Evolutionary conservation across 2,113 vertebrate species (phyloP).

Genomic region (Melospiza melodia): DNA sequence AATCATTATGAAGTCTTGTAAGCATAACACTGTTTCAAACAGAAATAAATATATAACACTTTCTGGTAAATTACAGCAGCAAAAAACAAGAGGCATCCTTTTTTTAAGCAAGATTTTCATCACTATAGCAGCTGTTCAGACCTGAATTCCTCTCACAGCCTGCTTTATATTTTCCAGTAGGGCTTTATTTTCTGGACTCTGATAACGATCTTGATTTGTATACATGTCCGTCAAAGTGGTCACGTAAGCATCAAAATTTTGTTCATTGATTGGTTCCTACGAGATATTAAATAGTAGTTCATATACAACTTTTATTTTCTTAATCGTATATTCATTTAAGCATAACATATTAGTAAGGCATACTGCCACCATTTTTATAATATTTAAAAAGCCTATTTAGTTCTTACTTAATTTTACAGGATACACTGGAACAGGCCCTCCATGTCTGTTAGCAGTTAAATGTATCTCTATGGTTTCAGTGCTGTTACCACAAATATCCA

Average conservation of each 20-base stretch:
- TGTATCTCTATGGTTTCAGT: slow-evolving; percentile 71
- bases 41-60: slow-evolving; percentile 92
- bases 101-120: slow-evolving; percentile 78
- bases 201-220: slow-evolving; percentile 97
- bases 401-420: slow-evolving; percentile 66
- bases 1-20: slow-evolving; percentile 87
- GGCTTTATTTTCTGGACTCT: slow-evolving; percentile 98
- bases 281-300: slow-evolving; percentile 84
- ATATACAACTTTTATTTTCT: slow-evolving; percentile 80
- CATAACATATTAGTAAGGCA: slow-evolving; percentile 72
- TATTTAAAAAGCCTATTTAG: slow-evolving; percentile 61
- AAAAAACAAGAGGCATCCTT: slow-evolving; percentile 85
- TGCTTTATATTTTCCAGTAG: slow-evolving; percentile 99
- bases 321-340: slow-evolving; percentile 78
- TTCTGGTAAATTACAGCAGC: slow-evolving; percentile 89
- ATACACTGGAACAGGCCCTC: slow-evolving; percentile 70
- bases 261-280: slow-evolving; percentile 97
- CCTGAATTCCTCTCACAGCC: slow-evolving; percentile 99
- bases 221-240: slow-evolving; percentile 99
- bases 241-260: slow-evolving; percentile 99
- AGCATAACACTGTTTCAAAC: slow-evolving; percentile 89
- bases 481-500: slow-evolving; percentile 70
- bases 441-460: slow-evolving; percentile 66
- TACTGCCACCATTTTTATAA: slow-evolving; percentile 46
- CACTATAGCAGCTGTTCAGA: slow-evolving; percentile 84